These are phyloP conservation scores for Papilio xuthus DNA, from an alignment of 1,140 invertebrate genomes.

Conservation along the genomic window DNA sequence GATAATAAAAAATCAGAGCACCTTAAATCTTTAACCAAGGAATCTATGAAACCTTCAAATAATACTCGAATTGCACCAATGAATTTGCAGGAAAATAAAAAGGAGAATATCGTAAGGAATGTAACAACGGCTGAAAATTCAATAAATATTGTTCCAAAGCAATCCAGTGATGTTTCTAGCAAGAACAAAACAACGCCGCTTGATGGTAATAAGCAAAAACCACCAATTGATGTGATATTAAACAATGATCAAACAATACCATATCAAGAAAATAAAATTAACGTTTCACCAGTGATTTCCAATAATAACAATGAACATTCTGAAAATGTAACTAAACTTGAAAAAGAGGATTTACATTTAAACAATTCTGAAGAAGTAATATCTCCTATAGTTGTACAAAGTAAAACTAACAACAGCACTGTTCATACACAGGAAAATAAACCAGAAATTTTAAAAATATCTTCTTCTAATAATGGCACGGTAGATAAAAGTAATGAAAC, in stretches of 20 bases:
- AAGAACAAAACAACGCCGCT: not conserved
- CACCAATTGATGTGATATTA: not conserved
- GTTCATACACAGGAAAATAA: not conserved
- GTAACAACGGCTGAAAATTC: not conserved
- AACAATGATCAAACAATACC: not conserved
- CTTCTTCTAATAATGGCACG: not conserved
- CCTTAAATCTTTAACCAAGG: not conserved
- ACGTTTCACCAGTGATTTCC: not conserved
- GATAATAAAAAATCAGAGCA: not conserved
- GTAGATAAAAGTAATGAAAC: not conserved
- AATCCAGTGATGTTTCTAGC: not conserved
- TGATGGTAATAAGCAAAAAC: not conserved
- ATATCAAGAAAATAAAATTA: not conserved
- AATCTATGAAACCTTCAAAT: not conserved
- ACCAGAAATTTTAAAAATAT: not conserved
- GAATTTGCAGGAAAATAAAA: not conserved
- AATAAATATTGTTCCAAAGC: not conserved
- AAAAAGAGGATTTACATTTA: conserved; percentile 21
- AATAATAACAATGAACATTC: not conserved
- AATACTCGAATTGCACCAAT: not conserved
- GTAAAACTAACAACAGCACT: not conserved
- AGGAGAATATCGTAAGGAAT: not conserved
- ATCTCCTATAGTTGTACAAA: not conserved
- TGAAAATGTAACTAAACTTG: not conserved
- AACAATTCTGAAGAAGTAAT: conserved; percentile 1